Conservation (phyloP, 2,113 vertebrate genomes). For the Gnathonemus echidnorhynchus region DNA sequence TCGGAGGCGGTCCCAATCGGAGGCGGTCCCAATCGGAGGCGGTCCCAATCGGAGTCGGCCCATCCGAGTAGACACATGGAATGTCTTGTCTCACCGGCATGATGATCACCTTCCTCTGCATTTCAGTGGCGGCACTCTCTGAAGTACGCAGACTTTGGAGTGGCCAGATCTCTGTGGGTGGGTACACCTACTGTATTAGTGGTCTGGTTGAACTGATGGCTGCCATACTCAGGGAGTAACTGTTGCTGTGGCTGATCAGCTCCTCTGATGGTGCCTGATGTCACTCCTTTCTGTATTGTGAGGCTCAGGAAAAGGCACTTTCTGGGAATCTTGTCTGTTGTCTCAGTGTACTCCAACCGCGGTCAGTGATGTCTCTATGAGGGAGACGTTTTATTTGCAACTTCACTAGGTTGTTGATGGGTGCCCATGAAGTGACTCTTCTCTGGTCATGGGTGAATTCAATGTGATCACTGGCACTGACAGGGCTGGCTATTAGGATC, state of each 20-base stretch:
- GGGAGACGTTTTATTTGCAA: no score
- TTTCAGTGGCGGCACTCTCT: neutral
- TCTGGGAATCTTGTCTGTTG: neutral
- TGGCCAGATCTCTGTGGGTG: neutral
- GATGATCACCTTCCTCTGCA: neutral
- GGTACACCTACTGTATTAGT: neutral
- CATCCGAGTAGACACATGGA: neutral
- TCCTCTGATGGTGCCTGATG: neutral
- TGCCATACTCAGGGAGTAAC: neutral
- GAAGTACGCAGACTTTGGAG: neutral
- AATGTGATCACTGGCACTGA: neutral
- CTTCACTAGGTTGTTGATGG: neutral
- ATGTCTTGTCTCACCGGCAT: neutral
- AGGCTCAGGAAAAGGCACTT: neutral
- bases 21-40: no score
- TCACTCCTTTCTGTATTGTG: neutral
- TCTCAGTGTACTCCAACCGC: neutral
- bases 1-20: no score
- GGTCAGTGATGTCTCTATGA: no score
- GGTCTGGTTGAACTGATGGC: neutral
- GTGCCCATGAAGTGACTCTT: neutral
- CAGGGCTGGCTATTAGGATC: neutral
- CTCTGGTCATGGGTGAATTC: neutral
- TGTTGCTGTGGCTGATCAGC: neutral
- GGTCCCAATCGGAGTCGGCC: no score